Evolutionary conservation across 2,888 invertebrate species (phyloP), one percentile per base, ranked within the genome.

Genomic region (Phania funesta): DNA sequence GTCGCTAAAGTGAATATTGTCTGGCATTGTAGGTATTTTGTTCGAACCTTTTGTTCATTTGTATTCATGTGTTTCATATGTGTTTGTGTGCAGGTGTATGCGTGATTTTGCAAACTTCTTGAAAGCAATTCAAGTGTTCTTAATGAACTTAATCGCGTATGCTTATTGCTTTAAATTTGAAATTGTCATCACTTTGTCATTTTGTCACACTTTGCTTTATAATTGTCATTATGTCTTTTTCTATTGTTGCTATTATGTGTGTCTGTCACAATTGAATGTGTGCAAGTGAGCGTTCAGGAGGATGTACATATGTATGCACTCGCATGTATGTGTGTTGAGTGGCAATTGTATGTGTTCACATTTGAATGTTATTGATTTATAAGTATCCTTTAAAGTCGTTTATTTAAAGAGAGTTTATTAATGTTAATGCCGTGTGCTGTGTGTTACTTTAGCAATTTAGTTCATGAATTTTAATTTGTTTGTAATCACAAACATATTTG

Each of bases 91-190:
- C 44, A 0, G 41, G 13, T 9, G 0, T 32, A 18, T 18, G 60
- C 52, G 52, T 44, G 20, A 52, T 65, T 50, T 71, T 38, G 35
- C 50, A 67, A 65, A 73, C 56, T 71, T 16, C 77, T 77, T 77
- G 68, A 11, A 32, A 68, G 44, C 54, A 71, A 89, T 60, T 77
- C 80, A 83, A 77, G 68, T 80, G 80, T 83, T 80, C 83, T 74
- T 83, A 83, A 83, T 90, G 89, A 90, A 89, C 88, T 88, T 89
- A 89, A 90, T 90, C 89, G 90, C 88, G 87, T 89, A 88, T 89
- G 88, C 88, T 90, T 87, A 89, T 88, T 88, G 88, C 88, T 88
- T 87, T 58, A 78, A 65, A 88, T 87, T 88, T 86, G 16, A 73
- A 81, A 79, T 78, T 82, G 84, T 84, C 84, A 85, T 84, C 84